Base-by-base conservation (phyloP, 2,888 invertebrate species). In the Melinopterus prodromus region DNA sequence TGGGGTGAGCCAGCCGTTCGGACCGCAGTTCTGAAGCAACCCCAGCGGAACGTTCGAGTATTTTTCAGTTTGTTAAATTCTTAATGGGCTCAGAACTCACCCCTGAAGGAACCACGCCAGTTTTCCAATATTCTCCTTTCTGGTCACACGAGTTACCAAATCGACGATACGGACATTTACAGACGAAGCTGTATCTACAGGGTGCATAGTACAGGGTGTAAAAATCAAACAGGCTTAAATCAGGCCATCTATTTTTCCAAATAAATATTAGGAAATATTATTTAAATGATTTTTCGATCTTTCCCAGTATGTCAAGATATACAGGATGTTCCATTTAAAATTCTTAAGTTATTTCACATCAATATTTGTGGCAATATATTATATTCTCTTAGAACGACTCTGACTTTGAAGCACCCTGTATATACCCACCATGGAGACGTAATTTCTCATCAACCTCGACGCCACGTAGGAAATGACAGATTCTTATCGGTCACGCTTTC, bases 391-490 rank as follows among this genome's bases (percentile, higher is more conserved):
- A 26, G 2, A 1, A 26, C 26, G 26, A 26, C 26, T 2, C 26
- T 26, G 26, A 26, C 26, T 26, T 3, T 26, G 26, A 26, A 26
- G 1, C 26, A 26, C 26, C 26, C 26, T 26, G 26, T 26, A 26
- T 26, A 26, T 26, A 26, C 26, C 26, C 1, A 26, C 26, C 26
- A 2, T 26, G 26, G 26, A 26, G 26, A 26, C 26, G 26, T 53
- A 53, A 53, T 9, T 53, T 53, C 53, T 12, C 53, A 53, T 53
- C 53, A 53, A 26, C 26, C 2, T 2, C 53, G 12, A 80, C 84
- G 85, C 84, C 85, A 83, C 81, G 83, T 83, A 82, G 86, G 86
- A 86, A 86, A 86, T 86, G 85, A 85, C 84, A 84, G 85, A 86
- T 85, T 83, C 83, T 85, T 86, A 86, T 86, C 86, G 84, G 84